Base-by-base conservation (phyloP, 2,113 vertebrate genomes). In the Perca fluviatilis region DNA sequence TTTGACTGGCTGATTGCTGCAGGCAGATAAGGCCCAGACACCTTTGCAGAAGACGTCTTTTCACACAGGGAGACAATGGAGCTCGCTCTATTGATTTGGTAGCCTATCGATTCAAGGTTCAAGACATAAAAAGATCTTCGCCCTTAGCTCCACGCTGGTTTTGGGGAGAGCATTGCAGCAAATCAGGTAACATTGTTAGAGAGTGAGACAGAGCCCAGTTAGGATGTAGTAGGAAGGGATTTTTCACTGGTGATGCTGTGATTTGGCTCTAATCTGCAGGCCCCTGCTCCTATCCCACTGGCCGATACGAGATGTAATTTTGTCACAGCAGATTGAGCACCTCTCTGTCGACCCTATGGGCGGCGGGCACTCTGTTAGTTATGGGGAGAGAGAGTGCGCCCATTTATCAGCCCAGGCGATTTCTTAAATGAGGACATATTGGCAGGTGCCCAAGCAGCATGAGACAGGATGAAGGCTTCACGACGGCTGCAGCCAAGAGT, bases 391-490 rank as follows among this genome's bases (percentile, higher is more conserved):
- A 85, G 80, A 87, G 73, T 18, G 78, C 10, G 27, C 77, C 74
- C 78, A 85, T 90, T 92, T 74, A 76, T 91, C 85, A 85, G 72
- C 64, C 61, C 5, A 1, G 71, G 53, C 14, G 64, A 73, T 83
- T 89, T 80, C 82, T 82, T 74, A 88, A 93, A 83, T 69, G 85
- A 89, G 88, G 88, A 89, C 77, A 27, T 73, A 76, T 75, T 88
- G 89, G 86, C 90, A 92, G 90, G 74, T 70, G 79, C 36, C 82
- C 83, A 74, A 79, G 74, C 78, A 30, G 71, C 56, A 11, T 15
- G 58, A 82, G 71, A 62, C 50, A 0, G 49, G 21, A 60, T 43
- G 66, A 80, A 78, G 74, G 61, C 69, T 64, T 46, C 47, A 18
- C 10, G 15, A 46, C 25, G 21, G 49, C 88, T 4, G 18, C 16